A percentile compares a stretch with the other conserved stretches of the same genome.
These are phyloP conservation scores for Coracias cyanogaster DNA, from an alignment of 2,797 vertebrate genomes.

Conservation along the genomic window DNA sequence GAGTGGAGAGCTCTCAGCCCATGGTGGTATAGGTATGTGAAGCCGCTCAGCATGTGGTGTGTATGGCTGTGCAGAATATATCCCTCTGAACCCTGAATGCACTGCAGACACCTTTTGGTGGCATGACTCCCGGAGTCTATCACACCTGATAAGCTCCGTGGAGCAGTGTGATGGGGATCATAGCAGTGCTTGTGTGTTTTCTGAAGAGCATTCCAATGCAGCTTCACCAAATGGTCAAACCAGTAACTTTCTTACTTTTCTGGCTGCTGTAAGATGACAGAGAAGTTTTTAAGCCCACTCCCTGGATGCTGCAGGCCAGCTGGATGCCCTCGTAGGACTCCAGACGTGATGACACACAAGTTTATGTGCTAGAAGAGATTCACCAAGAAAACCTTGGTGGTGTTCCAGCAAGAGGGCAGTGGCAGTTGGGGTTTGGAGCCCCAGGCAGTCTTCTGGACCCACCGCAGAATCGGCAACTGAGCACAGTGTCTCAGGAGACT, in stretches of 20 bases:
- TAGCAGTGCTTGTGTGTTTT: not conserved
- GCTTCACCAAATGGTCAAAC: not conserved
- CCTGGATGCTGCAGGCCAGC: not conserved
- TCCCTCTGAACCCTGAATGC: accelerated
- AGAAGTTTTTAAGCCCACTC: not conserved
- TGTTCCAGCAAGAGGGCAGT: not conserved
- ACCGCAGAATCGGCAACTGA: not conserved
- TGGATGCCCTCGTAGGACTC: not conserved
- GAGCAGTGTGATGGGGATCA: not conserved
- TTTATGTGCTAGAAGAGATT: not conserved
- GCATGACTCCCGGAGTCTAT: not conserved
- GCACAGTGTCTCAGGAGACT: not conserved
- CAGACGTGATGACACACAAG: not conserved
- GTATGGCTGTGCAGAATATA: accelerated
- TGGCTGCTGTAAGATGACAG: not conserved
- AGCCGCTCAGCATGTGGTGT: not conserved
- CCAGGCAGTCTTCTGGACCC: not conserved
- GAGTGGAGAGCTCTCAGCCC: not conserved
- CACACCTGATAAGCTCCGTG: not conserved
- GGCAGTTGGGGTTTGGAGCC: not conserved
- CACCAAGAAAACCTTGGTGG: not conserved
- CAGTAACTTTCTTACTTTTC: not conserved
- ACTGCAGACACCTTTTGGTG: not conserved
- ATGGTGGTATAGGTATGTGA: not conserved
- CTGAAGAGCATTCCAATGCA: not conserved